Base-by-base conservation (phyloP, 1,140 invertebrate species). In the Drosophila neocordata region DNA sequence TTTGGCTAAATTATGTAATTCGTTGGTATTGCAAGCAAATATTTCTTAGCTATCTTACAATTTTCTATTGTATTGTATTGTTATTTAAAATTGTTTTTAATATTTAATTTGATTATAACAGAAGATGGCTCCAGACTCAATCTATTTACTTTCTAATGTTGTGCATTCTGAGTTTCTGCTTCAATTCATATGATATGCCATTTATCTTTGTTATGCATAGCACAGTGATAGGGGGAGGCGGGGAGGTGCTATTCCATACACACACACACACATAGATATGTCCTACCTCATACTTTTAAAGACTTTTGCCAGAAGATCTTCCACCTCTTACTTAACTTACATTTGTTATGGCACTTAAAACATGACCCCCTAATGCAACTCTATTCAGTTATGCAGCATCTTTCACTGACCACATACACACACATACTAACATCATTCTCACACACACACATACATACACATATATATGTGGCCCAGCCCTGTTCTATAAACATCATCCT, bases 171-270 rank as follows among this genome's bases (percentile, higher is more conserved):
- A 61, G 61, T 74, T 68, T 75, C 64, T 75, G 62, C 56, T 41
- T 73, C 62, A 64, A 74, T 74, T 74, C 69, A 34, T 65, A 18
- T 67, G 71, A 75, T 74, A 75, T 75, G 71, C 71, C 72, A 75
- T 75, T 75, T 74, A 75, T 75, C 72, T 75, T 68, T 75, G 72
- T 75, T 75, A 75, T 75, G 72, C 72, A 75, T 75, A 73, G 18
- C 70, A 48, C 20, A 38, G 37, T 44, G 15, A 61, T 24, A 24
- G 22, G 22, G 2, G 22, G 22, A 4, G 2, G 22, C 22, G 4
- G 22, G 22, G 2, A 4, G 22, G 22, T 24, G 22, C 22, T 0
- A 24, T 24, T 24, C 22, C 27, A 31, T 6, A 31, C 27, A 5
- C 27, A 31, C 27, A 31, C 27, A 31, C 27, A 24, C 0, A 24